Percentiles rank a stretch among this genome's conserved stretches.
Evolutionary conservation across 2,888 invertebrate genomes (phyloP).

Genomic region (Trissoscelio sp.): DNA sequence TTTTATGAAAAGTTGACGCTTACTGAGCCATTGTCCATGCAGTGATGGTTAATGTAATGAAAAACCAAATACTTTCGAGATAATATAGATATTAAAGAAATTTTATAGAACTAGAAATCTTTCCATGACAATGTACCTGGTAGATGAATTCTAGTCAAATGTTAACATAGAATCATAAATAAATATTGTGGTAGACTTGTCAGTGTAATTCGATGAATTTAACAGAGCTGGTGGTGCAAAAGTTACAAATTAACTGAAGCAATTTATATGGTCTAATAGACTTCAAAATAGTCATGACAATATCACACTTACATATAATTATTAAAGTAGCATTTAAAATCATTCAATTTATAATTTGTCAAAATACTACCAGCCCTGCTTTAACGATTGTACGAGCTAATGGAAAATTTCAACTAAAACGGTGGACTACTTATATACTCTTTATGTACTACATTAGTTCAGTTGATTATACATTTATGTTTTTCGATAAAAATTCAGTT

Average conservation of each 20-base stretch:
- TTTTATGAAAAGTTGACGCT: slow-evolving; percentile 27
- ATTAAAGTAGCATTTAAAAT: no score
- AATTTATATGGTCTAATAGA: not conserved
- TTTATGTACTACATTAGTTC: slow-evolving; percentile 16
- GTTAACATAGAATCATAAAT: slow-evolving; percentile 49
- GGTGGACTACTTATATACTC: slow-evolving; percentile 5
- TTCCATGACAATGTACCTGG: slow-evolving; percentile 65
- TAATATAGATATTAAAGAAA: slow-evolving; percentile 39
- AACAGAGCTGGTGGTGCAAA: slow-evolving; percentile 59
- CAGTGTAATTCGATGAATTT: slow-evolving; percentile 48
- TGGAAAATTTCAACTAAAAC: not conserved
- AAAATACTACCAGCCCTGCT: slow-evolving; percentile 41
- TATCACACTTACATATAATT: slow-evolving; percentile 4
- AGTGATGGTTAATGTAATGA: slow-evolving; percentile 77
- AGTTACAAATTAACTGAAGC: not conserved
- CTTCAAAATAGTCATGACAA: slow-evolving; percentile 23
- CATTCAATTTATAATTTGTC: not conserved
- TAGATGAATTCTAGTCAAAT: slow-evolving; percentile 59
- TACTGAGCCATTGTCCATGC: slow-evolving; percentile 79
- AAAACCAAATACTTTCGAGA: slow-evolving; percentile 31
- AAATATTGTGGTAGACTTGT: slow-evolving; percentile 44
- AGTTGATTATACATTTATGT: slow-evolving; percentile 14
- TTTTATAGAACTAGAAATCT: slow-evolving; percentile 64
- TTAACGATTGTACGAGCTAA: slow-evolving; percentile 12
- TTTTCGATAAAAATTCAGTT: slow-evolving; percentile 28